Base-by-base conservation (phyloP, 1,140 invertebrate species). In the Dryas iulia region DNA sequence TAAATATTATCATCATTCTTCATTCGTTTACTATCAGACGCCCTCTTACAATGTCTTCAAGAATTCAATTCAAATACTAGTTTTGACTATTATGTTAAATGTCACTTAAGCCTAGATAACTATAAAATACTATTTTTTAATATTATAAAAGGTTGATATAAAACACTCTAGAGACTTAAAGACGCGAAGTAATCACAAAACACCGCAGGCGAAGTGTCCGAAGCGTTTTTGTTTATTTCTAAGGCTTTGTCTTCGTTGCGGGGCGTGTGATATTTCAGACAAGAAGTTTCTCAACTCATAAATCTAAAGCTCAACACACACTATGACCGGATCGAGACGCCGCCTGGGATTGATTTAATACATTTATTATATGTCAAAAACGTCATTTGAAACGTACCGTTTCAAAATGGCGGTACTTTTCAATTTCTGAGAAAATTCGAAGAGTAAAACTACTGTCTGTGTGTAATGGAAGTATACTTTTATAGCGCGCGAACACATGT, bases 141-240 rank as follows among this genome's bases (percentile, higher is more conserved):
- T 47, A 21, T 8, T 18, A 18, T 18, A 60, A 60, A 24, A 47
- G 14, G 24, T 35, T 39, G 21, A 47, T 60, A 39, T 60, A 60
- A 23, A 62, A 30, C 26, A 62, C 59, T 11, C 25, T 47, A 10
- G 59, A 24, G 59, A 52, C 24, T 2, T 28, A 26, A 30, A 28
- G 47, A 52, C 26, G 39, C 39, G 59, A 60, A 47, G 59, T 62
- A 53, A 62, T 62, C 25, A 62, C 59, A 53, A 62, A 62, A 62
- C 59, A 62, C 39, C 14, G 59, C 59, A 18, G 59, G 14, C 39
- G 26, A 62, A 62, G 39, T 53, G 59, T 62, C 39, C 59, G 25
- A 62, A 24, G 25, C 14, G n/a, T 62, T 60, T 62, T 62, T 62
- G 39, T 21, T 52, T 62, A 28, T 62, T 53, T 52, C 39, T 61